Base-by-base conservation (phyloP, 2,888 invertebrate species). In the Leucania comma region DNA sequence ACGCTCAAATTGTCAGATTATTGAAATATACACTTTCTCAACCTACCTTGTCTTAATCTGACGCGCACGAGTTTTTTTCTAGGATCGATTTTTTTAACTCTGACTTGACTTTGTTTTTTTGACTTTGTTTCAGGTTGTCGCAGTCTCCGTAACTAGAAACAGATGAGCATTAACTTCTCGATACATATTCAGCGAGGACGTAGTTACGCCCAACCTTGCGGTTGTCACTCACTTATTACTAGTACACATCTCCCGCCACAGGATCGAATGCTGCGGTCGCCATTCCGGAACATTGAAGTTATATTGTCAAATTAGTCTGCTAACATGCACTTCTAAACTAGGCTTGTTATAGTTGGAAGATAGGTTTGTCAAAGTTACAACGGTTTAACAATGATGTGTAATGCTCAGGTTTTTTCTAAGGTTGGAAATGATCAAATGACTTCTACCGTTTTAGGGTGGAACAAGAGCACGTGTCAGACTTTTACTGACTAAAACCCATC, bases 181-280 rank as follows among this genome's bases (percentile, higher is more conserved):
- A 90, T 91, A 90, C 88, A 91, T 90, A 91, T 90, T 92, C 90
- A 91, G 83, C 79, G 88, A 84, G 75, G 80, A 84, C 88, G 89
- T 89, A 90, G 78, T 54, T 10, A 35, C 26, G 73, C 72, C 81
- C 80, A 77, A 83, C 75, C 72, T 82, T 82, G 82, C 69, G 72
- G 81, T 76, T 79, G 78, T 62, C 35, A 69, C 68, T 81, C n/a
- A 75, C 66, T 78, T 68, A 82, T 77, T 68, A 60, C 32, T 58
- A 42, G 6, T 20, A 59, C 51, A 75, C 69, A 65, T 67, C 51
- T 22, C 22, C 24, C 26, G 20, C 51, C 54, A 24, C 58, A 24
- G 60, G 60, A 74, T 70, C 61, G n/a, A 70, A 72, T 62, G 9
- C 38, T 60, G 78, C 46, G 84, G 75, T 83, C 57, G 35, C 46